A percentile compares a stretch with the other conserved stretches of the same genome.
Conservation (phyloP, 2,888 invertebrate species). For the Nasonia oneida region DNA sequence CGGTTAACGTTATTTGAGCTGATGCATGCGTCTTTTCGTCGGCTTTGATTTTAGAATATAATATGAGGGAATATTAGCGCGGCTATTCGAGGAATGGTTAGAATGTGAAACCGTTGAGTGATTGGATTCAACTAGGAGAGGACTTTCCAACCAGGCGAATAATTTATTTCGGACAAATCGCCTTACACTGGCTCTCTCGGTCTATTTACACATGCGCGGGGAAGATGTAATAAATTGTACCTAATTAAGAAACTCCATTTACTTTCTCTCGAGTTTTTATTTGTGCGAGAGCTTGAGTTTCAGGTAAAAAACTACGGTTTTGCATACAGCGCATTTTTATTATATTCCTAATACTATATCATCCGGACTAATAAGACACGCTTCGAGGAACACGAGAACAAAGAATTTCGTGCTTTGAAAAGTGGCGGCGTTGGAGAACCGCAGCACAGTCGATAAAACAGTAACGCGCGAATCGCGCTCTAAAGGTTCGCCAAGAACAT, state of each 20-base stretch:
- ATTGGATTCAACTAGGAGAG: neutral
- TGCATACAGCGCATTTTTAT: neutral
- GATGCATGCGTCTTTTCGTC: neutral
- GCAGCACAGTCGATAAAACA: constrained; percentile 13
- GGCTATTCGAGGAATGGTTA: neutral
- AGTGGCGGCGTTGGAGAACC: neutral
- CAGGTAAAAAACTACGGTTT: neutral
- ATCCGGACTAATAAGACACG: constrained; percentile 3
- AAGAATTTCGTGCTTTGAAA: neutral
- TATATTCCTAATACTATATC: neutral
- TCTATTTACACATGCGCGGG: neutral
- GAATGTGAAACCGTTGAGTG: neutral
- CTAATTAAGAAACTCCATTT: constrained; percentile 20
- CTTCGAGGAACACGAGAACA: neutral
- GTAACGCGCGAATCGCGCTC: neutral
- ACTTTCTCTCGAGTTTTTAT: constrained; percentile 34
- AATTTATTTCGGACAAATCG: constrained; percentile 16
- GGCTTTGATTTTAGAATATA: neutral
- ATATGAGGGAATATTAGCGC: neutral
- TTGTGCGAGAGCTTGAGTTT: neutral
- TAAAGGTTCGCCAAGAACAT: neutral
- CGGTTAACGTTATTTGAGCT: neutral
- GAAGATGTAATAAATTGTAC: constrained; percentile 13
- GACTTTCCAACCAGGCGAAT: neutral
- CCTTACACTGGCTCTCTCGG: neutral